Evolutionary conservation across 2,797 vertebrate species (phyloP), one percentile per base, ranked within the genome.

Genomic region (Myioborus melanocephalus): DNA sequence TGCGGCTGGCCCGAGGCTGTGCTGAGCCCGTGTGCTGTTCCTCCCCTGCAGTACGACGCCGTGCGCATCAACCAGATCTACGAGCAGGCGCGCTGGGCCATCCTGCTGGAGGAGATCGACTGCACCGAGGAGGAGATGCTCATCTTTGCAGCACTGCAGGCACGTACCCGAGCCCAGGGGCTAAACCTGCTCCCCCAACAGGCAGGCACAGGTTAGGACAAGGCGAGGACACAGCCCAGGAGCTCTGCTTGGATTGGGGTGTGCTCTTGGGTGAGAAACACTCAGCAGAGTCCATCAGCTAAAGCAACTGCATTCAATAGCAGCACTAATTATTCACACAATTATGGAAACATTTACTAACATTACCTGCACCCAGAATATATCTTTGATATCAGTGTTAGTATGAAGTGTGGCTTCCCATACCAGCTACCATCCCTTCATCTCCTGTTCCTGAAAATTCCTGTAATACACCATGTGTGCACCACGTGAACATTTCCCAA

Each of bases 121-220:
- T 99, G 99, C 97, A 99, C 99, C 0, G 99, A 99, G 47, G 99
- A 99, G 87, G 99, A 99, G 91, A 99, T 99, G 99, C 93, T 99
- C 87, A 99, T 99, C 98, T 99, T 99, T 15, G 99, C 99, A 16
- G 99, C 99, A 2, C 94, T 99, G 28, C 99, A 99, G 98, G 99
- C 99, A 98, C 12, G 96, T 85, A 91, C 94, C 83, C 69, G 32
- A 70, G 66, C 30, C 39, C 53, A 37, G 79, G 17, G 93, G 85
- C 16, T 57, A 59, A 83, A 91, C 72, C 90, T 63, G 94, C 96
- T 94, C 93, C 59, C 39, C 71, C 46, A 34, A 17, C 39, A 69
- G 73, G 52, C 73, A 90, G 35, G 61, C 56, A 68, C 88, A 47
- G 91, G 94, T 90, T 78, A 78, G 91, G 73, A 81, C 87, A 88